Conservation (phyloP, 2,113 vertebrate species). For the Labeo rohita region DNA sequence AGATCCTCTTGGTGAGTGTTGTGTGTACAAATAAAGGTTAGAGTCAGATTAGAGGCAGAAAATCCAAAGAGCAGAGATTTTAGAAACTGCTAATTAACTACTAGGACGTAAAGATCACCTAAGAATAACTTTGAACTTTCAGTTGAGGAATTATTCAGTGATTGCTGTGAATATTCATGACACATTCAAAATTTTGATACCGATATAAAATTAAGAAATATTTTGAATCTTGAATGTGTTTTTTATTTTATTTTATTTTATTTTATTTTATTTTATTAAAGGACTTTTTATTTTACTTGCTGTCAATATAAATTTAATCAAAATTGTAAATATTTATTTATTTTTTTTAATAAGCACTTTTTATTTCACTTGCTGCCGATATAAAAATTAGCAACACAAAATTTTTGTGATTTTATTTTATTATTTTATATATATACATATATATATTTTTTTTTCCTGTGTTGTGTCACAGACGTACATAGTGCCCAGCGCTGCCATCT, state of each 20-base stretch:
- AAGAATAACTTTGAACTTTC: not conserved
- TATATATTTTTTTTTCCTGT: not conserved
- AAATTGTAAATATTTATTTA: not conserved
- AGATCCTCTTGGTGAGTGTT: slow-evolving; percentile 78
- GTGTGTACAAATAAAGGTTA: not conserved
- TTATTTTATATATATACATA: too few species aligned
- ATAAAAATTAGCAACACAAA: too few species aligned
- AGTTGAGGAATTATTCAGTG: not conserved
- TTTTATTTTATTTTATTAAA: too few species aligned
- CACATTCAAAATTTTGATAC: not conserved
- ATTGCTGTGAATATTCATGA: not conserved
- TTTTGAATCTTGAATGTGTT: not conserved
- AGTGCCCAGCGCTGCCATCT: slow-evolving; percentile 87
- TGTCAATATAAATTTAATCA: too few species aligned
- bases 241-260: not conserved
- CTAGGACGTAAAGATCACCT: not conserved
- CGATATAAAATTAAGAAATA: not conserved
- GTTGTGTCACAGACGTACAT: slow-evolving; percentile 85
- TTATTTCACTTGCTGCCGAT: too few species aligned
- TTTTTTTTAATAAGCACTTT: too few species aligned
- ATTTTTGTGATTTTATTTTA: too few species aligned
- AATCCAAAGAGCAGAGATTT: not conserved
- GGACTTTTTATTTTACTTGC: too few species aligned
- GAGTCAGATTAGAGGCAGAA: not conserved
- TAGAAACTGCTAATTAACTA: not conserved